Evolutionary conservation across 2,113 vertebrate species (phyloP).

Genomic region (Glareola pratincola): DNA sequence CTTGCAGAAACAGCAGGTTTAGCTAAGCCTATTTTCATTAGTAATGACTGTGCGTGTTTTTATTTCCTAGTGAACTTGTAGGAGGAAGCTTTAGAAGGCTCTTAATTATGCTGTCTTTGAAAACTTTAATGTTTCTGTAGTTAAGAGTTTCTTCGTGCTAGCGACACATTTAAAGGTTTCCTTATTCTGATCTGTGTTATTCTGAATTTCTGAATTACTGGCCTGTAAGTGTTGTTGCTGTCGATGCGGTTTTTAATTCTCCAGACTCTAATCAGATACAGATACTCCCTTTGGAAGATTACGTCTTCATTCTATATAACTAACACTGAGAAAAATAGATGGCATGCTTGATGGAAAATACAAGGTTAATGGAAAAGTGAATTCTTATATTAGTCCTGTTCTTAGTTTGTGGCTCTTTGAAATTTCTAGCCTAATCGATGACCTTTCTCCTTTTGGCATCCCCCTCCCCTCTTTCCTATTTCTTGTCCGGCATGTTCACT

Average conservation of each 20-base stretch:
- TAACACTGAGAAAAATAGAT: not conserved
- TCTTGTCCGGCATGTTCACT: not conserved
- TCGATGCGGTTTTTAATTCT: not conserved
- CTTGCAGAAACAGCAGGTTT: not conserved
- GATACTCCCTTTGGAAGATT: not conserved
- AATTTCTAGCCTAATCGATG: not conserved
- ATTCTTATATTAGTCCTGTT: not conserved
- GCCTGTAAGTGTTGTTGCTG: not conserved
- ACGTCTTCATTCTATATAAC: not conserved
- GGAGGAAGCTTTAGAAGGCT: not conserved
- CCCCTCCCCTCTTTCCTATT: rapidly evolving
- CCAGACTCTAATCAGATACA: not conserved
- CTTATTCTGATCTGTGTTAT: not conserved
- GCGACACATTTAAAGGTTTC: not conserved
- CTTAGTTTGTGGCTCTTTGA: not conserved
- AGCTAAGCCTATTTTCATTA: not conserved
- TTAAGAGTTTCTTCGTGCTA: not conserved
- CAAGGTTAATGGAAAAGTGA: not conserved
- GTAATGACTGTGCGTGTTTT: not conserved
- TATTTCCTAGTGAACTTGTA: not conserved
- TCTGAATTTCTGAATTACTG: not conserved
- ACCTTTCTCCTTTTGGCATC: not conserved
- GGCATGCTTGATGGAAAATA: not conserved
- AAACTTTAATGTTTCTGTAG: not conserved
- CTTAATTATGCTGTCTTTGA: not conserved